Percentiles rank a stretch among this genome's conserved stretches.
phyloP scores from a whole-genome alignment of 2,113 vertebrate genomes.

The Gadus macrocephalus region DNA sequence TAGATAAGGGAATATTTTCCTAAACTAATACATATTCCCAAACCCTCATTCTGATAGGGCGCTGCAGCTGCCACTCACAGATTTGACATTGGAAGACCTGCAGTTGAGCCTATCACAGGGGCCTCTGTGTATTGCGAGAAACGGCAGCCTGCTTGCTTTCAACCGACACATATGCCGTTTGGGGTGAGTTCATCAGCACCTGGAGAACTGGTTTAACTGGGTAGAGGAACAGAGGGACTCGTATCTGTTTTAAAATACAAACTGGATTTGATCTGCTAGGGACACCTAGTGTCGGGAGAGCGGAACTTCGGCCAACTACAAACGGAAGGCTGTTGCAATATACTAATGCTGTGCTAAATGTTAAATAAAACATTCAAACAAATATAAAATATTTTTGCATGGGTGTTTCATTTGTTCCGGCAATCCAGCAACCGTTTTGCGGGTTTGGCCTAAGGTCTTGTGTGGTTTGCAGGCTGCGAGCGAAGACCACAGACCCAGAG shows the following conservation, averaged over 20 bases:
- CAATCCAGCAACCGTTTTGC: no score
- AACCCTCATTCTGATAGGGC: constrained; percentile 70
- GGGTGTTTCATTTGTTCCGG: no score
- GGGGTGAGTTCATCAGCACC: constrained; percentile 73
- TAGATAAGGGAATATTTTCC: constrained; percentile 61
- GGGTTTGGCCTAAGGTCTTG: background rate
- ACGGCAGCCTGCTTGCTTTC: constrained; percentile 84
- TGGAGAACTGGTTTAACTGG: constrained; percentile 16
- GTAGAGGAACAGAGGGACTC: background rate
- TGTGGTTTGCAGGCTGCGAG: constrained; percentile 73
- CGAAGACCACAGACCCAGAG: constrained; percentile 67
- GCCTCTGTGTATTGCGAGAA: constrained; percentile 77
- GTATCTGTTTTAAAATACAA: background rate
- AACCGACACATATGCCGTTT: constrained; percentile 81
- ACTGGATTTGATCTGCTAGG: constrained; percentile 12
- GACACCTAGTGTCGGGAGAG: constrained; percentile 33
- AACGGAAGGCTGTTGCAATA: background rate
- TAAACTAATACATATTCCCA: no score
- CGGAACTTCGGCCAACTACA: background rate
- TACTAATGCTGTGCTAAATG: no score
- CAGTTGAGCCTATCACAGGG: constrained; percentile 84
- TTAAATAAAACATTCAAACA: no score
- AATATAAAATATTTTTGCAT: no score
- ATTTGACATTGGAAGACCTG: constrained; percentile 91
- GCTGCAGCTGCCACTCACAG: constrained; percentile 79